Evolutionary conservation across 2,888 invertebrate genomes (phyloP), one percentile per base, ranked within the genome.

Genomic region (Temnothorax rugatulus): DNA sequence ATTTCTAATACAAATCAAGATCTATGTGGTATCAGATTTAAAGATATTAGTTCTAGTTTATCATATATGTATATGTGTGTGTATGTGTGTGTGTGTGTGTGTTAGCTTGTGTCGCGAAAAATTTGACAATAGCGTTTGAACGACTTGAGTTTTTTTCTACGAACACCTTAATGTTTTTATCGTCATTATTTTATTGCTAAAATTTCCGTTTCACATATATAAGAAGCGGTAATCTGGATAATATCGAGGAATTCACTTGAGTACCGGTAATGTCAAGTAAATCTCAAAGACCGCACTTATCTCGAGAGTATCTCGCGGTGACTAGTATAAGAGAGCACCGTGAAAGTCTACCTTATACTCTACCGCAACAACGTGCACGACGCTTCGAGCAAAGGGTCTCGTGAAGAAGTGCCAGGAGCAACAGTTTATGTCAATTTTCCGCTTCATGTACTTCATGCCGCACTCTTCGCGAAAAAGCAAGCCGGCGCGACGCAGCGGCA

Each of bases 371-470:
- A 52, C 57, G 66, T 44, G 41, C 69, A 59, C 76, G 69, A 63
- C 63, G 69, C 84, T 86, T 77, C 81, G 87, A 88, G 68, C 83
- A 76, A 74, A 41, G 68, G 73, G 68, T 73, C 83, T 74, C 82
- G 83, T 64, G 88, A 84, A 85, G 84, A 82, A 83, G 85, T 79
- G 77, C 69, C 84, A 81, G 81, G 68, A 88, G 90, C 90, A 90
- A 90, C 87, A 87, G 90, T 92, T 92, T 92, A 90, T 86, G 91
- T 90, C 89, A 89, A 90, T 90, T 90, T 90, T 90, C 89, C 87
- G 87, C 83, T 86, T 73, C 83, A 83, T 66, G 71, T 87, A 74
- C 52, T 54, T 54, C 21, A 66, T 66, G 64, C 25, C 71, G 64
- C 75, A 47, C 79, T 73, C 50, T 81, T 82, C 75, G 66, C 21